Evolutionary conservation across 1,140 invertebrate genomes (phyloP).

Genomic region (Neotoxoptera formosana): DNA sequence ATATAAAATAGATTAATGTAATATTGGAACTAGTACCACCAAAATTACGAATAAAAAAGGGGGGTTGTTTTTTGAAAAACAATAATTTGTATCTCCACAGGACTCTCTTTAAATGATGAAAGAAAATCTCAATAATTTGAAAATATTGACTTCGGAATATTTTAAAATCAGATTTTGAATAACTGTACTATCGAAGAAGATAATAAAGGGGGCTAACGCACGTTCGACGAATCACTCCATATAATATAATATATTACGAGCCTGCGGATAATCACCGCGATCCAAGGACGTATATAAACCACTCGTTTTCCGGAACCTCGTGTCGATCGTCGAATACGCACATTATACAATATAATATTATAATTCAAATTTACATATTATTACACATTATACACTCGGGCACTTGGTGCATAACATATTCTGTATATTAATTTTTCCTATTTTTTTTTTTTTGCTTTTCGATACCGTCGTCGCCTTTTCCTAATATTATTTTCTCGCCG

Average conservation of each 20-base stretch:
- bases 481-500: background rate
- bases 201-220: too few relatives aligned
- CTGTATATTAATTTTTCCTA: background rate
- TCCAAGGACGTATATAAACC: background rate
- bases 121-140: too few relatives aligned
- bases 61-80: too few relatives aligned
- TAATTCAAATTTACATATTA: constrained; percentile 18
- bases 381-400: background rate
- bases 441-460: background rate
- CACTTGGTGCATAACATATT: background rate
- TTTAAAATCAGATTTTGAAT: too few relatives aligned
- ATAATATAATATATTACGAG: background rate
- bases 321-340: background rate
- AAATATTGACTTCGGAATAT: too few relatives aligned
- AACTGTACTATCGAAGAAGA: too few relatives aligned
- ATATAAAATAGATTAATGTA: background rate
- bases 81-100: too few relatives aligned
- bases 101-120: too few relatives aligned
- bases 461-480: background rate
- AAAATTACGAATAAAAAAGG: background rate
- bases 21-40: background rate
- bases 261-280: background rate
- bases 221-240: background rate
- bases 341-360: background rate
- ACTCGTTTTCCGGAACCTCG: background rate